A percentile compares a stretch with the other conserved stretches of the same genome.
These are phyloP conservation scores for Isaurus tuberculatus DNA, from an alignment of 92 coral and sea anemone genomes.

Conservation along the genomic window DNA sequence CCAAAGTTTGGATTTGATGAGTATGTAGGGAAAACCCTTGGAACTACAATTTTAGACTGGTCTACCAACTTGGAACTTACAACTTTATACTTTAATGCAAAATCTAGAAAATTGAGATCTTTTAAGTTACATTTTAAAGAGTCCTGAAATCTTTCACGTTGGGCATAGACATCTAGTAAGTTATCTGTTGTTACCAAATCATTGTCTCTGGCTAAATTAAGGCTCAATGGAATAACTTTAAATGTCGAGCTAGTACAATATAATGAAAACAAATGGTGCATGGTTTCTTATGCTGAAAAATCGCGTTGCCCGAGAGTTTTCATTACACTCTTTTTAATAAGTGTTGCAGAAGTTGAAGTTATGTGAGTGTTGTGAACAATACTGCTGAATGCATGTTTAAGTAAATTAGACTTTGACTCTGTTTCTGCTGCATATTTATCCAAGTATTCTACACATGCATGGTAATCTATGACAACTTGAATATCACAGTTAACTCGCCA, in stretches of 20 bases:
- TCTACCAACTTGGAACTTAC: constrained; percentile 23
- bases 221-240: not conserved
- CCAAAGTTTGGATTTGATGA: constrained; percentile 53
- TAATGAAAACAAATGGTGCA: not conserved
- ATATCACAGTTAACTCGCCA: too few species aligned
- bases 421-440: constrained; percentile 8
- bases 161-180: not conserved
- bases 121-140: not conserved
- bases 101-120: not conserved
- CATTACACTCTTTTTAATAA: constrained; percentile 2
- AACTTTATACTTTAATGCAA: not conserved
- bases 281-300: not conserved
- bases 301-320: not conserved
- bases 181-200: not conserved
- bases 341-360: not conserved
- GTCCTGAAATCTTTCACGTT: not conserved
- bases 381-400: constrained; percentile 17
- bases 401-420: constrained; percentile 3
- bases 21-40: constrained; percentile 27
- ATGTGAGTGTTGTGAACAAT: not conserved
- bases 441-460: constrained; percentile 18
- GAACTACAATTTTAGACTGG: constrained; percentile 50
- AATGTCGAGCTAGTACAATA: not conserved
- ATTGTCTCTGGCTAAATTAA: not conserved
- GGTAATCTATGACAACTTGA: constrained; percentile 31